These are phyloP conservation scores for Thumatha senex DNA, from an alignment of 2,888 invertebrate genomes.

Conservation along the genomic window DNA sequence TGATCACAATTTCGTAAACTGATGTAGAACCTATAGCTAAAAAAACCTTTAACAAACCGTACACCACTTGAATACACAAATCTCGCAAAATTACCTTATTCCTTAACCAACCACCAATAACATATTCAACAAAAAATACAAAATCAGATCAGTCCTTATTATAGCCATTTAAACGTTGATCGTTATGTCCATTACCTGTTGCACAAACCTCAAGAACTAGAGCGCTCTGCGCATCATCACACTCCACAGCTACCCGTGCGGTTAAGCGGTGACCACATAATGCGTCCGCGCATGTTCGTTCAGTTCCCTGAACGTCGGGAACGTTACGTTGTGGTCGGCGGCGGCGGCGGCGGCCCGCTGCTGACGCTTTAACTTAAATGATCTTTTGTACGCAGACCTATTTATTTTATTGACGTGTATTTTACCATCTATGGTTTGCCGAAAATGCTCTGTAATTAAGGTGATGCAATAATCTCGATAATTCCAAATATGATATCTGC, in stretches of 20 bases:
- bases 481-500: no score
- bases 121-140: neutral
- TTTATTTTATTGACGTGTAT: neutral
- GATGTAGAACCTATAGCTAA: neutral
- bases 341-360: neutral
- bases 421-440: no score
- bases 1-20: no score
- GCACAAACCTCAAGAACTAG: neutral
- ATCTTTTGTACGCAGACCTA: neutral
- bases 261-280: slow-evolving; percentile 8
- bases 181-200: neutral
- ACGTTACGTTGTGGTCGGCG: slow-evolving; percentile 6
- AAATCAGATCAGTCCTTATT: slow-evolving; percentile 2
- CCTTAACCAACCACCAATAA: neutral
- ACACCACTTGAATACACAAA: neutral
- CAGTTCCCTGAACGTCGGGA: neutral
- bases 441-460: no score
- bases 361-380: slow-evolving; percentile 6
- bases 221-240: slow-evolving; percentile 1
- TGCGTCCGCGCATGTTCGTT: slow-evolving; percentile 9
- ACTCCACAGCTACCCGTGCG: neutral
- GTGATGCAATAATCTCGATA: no score
- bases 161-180: neutral
- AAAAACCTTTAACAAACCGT: neutral
- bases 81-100: slow-evolving; percentile 1